These are phyloP conservation scores for Athetis lepigone DNA, from an alignment of 2,888 invertebrate genomes.

Conservation along the genomic window DNA sequence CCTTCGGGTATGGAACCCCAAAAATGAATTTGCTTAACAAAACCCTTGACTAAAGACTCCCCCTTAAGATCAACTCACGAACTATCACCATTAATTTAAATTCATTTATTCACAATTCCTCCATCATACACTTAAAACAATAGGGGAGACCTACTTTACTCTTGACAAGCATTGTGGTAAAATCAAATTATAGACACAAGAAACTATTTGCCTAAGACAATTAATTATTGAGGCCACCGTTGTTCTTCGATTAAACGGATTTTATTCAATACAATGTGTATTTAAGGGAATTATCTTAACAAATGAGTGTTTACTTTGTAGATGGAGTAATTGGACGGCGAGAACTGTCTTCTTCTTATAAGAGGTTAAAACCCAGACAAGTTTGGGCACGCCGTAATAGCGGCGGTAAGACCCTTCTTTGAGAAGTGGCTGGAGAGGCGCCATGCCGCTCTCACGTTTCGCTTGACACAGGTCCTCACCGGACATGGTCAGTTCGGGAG, in stretches of 20 bases:
- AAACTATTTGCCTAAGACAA: constrained; percentile 51
- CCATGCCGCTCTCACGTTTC: too few species aligned
- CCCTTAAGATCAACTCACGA: constrained; percentile 17
- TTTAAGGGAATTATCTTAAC: constrained; percentile 12
- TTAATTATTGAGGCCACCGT: constrained; percentile 37
- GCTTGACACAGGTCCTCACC: too few species aligned
- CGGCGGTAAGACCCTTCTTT: too few species aligned
- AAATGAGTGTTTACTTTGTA: too few species aligned
- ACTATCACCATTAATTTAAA: constrained; percentile 48
- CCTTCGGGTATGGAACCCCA: too few species aligned
- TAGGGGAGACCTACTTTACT: constrained; percentile 16
- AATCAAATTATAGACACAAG: constrained; percentile 44
- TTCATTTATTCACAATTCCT: constrained; percentile 50
- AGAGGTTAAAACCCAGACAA: too few species aligned
- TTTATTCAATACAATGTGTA: constrained; percentile 8
- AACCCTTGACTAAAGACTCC: not conserved
- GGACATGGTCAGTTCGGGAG: too few species aligned
- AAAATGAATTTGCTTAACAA: not conserved
- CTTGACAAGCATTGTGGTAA: constrained; percentile 43
- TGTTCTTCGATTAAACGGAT: constrained; percentile 34
- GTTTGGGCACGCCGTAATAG: too few species aligned
- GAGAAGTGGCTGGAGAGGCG: too few species aligned
- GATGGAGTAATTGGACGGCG: too few species aligned
- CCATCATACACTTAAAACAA: constrained; percentile 29
- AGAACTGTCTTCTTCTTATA: too few species aligned